A percentile compares a stretch with the other conserved stretches of the same genome.
phyloP scores from a whole-genome alignment of 2,113 vertebrate genomes.

The Serilophus lunatus region DNA sequence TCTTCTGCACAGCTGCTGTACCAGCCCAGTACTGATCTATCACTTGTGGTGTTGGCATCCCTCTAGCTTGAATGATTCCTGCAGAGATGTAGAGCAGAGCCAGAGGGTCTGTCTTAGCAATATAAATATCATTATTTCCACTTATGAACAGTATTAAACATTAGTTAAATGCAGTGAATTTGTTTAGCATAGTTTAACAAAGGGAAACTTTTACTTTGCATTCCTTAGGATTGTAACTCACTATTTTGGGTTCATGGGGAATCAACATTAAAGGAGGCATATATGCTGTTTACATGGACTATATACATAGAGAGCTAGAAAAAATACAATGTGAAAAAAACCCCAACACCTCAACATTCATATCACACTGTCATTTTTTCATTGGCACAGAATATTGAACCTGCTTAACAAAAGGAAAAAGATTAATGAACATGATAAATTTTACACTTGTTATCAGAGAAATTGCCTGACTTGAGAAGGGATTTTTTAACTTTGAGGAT shows the following conservation, averaged over 20 bases:
- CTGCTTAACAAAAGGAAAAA: background rate
- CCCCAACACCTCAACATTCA: rapidly evolving
- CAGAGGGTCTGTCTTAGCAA: background rate
- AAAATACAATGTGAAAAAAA: background rate
- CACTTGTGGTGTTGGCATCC: background rate
- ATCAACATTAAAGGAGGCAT: background rate
- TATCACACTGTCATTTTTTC: background rate
- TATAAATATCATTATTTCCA: background rate
- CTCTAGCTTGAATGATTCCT: background rate
- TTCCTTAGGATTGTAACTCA: background rate
- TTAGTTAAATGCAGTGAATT: background rate
- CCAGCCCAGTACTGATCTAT: rapidly evolving
- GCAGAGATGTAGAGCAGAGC: background rate
- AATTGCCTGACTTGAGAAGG: background rate
- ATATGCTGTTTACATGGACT: background rate
- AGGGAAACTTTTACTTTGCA: background rate
- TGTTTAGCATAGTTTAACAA: background rate
- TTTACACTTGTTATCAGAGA: background rate
- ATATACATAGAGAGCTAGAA: background rate
- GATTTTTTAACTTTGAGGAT: background rate
- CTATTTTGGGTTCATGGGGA: background rate
- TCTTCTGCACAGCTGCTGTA: background rate
- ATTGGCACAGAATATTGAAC: background rate
- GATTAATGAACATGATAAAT: background rate
- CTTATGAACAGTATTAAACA: background rate